Percentiles rank a stretch among this genome's conserved stretches.
These are phyloP conservation scores for Tetranychus cinnabarinus DNA, from an alignment of 1,140 invertebrate species.

Conservation along the genomic window DNA sequence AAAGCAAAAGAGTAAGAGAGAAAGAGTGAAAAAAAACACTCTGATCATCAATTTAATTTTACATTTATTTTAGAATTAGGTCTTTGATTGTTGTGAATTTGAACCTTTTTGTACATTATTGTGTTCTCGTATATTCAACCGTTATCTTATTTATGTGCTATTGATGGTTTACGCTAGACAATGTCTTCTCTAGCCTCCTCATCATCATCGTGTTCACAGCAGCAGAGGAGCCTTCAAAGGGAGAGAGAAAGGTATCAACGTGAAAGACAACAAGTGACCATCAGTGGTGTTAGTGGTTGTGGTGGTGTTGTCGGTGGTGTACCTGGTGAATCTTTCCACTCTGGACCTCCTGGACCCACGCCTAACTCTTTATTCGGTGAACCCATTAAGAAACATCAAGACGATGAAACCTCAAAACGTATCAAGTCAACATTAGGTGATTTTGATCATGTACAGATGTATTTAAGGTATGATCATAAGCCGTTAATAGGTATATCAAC, in stretches of 20 bases:
- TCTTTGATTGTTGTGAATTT: background rate
- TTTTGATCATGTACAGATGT: conserved; percentile 37
- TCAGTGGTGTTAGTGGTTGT: background rate
- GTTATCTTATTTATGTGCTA: background rate
- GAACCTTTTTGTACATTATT: background rate
- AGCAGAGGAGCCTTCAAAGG: background rate
- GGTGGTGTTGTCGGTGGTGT: background rate
- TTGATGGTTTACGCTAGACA: no score
- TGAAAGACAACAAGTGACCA: conserved; percentile 1
- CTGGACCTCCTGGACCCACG: background rate
- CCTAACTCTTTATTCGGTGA: conserved; percentile 4
- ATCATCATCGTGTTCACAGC: background rate
- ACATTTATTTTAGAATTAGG: background rate
- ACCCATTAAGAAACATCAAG: conserved; percentile 10
- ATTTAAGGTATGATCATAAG: conserved; percentile 33
- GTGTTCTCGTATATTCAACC: background rate
- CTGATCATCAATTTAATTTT: background rate
- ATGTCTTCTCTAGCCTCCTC: background rate
- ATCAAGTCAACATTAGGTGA: conserved; percentile 46
- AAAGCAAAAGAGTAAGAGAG: background rate
- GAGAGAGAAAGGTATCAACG: conserved; percentile 1
- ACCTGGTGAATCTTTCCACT: background rate
- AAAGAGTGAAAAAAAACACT: background rate
- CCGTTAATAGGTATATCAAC: conserved; percentile 35
- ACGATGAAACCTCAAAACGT: conserved; percentile 41